phyloP scores from a whole-genome alignment of 2,888 invertebrate genomes.

The Nomada goodeniana region DNA sequence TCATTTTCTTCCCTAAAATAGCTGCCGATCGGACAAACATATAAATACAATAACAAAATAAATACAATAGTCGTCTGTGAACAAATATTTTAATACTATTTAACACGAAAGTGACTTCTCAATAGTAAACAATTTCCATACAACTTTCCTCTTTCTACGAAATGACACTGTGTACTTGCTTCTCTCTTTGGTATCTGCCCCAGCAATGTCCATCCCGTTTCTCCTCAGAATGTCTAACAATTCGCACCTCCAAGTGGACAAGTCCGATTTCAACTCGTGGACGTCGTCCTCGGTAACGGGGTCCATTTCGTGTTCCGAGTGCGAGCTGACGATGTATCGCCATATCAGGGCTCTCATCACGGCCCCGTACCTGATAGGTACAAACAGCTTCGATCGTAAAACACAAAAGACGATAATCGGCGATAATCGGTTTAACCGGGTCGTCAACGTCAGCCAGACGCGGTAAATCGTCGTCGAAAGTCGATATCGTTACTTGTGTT shows the following conservation, averaged over 20 bases:
- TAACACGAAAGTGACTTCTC: neutral
- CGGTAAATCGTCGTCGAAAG: neutral
- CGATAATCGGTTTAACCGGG: neutral
- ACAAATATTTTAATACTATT: too few relatives aligned
- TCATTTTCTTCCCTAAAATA: slow-evolving; percentile 91
- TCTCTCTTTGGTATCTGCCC: slow-evolving; percentile 90
- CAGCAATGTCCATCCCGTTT: slow-evolving; percentile 94
- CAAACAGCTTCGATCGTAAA: neutral
- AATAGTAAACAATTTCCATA: neutral
- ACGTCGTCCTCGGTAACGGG: slow-evolving; percentile 97
- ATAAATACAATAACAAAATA: too few relatives aligned
- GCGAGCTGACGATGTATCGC: slow-evolving; percentile 95
- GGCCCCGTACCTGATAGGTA: slow-evolving; percentile 87
- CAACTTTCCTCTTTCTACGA: neutral
- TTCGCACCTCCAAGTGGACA: slow-evolving; percentile 96
- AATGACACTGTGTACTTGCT: slow-evolving; percentile 84
- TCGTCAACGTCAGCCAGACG: neutral
- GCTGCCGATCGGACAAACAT: slow-evolving; percentile 83
- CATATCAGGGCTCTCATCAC: slow-evolving; percentile 96
- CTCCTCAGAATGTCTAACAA: slow-evolving; percentile 94
- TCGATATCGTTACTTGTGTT: slow-evolving; percentile 21
- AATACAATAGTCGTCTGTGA: too few relatives aligned
- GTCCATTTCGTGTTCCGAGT: slow-evolving; percentile 92
- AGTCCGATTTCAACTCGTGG: slow-evolving; percentile 97
- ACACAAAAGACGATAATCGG: neutral